Conservation (phyloP, 2,113 vertebrate genomes). For the Penelope pileata region DNA sequence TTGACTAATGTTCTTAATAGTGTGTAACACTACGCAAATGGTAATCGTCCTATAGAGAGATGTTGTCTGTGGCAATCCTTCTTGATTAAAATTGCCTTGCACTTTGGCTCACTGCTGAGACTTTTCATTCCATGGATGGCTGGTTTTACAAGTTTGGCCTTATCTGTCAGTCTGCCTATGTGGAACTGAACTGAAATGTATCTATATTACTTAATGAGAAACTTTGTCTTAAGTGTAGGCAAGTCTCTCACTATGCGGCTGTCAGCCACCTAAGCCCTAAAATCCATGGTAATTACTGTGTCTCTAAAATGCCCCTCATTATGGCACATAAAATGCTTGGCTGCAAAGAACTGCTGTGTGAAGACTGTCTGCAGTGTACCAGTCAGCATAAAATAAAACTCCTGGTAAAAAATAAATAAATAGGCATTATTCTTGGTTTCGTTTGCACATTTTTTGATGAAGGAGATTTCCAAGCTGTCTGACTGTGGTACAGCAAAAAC, state of each 20-base stretch:
- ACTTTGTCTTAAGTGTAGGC: slow-evolving; percentile 68
- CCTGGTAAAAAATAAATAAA: slow-evolving; percentile 62
- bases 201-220: slow-evolving; percentile 75
- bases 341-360: slow-evolving; percentile 70
- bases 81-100: slow-evolving; percentile 43
- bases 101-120: slow-evolving; percentile 29
- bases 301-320: slow-evolving; percentile 74
- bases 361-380: slow-evolving; percentile 53
- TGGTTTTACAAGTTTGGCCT: slow-evolving; percentile 64
- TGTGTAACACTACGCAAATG: background rate
- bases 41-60: slow-evolving; percentile 32
- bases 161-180: slow-evolving; percentile 60
- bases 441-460: slow-evolving; percentile 30
- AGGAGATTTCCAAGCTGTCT: slow-evolving; percentile 28
- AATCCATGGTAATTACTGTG: slow-evolving; percentile 74
- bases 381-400: slow-evolving; percentile 73
- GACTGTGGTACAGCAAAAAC: background rate
- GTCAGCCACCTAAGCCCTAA: slow-evolving; percentile 75
- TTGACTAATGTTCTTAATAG: slow-evolving; percentile 30
- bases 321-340: slow-evolving; percentile 67
- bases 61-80: slow-evolving; percentile 29
- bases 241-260: slow-evolving; percentile 69
- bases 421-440: slow-evolving; percentile 9
- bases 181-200: slow-evolving; percentile 61
- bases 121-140: slow-evolving; percentile 52